phyloP scores from a whole-genome alignment of 2,113 vertebrate species.

The Salvelinus namaycush region DNA sequence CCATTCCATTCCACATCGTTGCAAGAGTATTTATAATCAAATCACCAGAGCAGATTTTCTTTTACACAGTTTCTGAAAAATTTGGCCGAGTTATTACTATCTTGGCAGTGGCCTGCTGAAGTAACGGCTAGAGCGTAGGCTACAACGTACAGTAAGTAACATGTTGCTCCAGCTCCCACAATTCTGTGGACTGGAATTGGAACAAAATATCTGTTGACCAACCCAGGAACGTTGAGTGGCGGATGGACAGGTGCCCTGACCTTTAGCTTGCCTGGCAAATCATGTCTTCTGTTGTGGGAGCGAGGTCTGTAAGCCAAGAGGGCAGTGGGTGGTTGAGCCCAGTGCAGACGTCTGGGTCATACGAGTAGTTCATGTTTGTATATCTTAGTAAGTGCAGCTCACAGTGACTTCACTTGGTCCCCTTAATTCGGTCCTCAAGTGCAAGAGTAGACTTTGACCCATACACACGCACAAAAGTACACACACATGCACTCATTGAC shows the following conservation, averaged over 20 bases:
- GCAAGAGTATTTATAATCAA: slow-evolving; percentile 50
- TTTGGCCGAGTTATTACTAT: slow-evolving; percentile 28
- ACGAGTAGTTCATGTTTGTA: not conserved
- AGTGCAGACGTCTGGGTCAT: not conserved
- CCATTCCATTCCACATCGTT: slow-evolving; percentile 31
- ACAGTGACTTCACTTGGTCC: not conserved
- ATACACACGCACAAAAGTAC: slow-evolving; percentile 8
- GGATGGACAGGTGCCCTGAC: slow-evolving; percentile 28
- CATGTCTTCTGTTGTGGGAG: not conserved
- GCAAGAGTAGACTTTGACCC: not conserved
- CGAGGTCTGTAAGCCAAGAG: not conserved
- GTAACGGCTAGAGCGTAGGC: not conserved
- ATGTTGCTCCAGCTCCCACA: slow-evolving; percentile 8
- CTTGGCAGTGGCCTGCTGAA: slow-evolving; percentile 27
- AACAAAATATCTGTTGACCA: slow-evolving; percentile 45
- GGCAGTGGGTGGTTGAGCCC: slow-evolving; percentile 3
- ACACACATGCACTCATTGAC: not conserved
- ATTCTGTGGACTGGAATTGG: slow-evolving; percentile 36
- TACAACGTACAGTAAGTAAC: slow-evolving; percentile 44
- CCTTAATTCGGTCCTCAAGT: not conserved
- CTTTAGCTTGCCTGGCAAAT: slow-evolving; percentile 15
- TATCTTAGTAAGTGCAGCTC: not conserved
- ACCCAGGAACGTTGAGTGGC: slow-evolving; percentile 47
- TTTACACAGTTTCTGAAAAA: slow-evolving; percentile 22
- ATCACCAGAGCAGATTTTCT: slow-evolving; percentile 34